Percentiles rank a stretch among this genome's conserved stretches.
These are phyloP conservation scores for Holothuria glaberrima DNA, from an alignment of 35 echinoderm and acorn worm species.

Conservation along the genomic window DNA sequence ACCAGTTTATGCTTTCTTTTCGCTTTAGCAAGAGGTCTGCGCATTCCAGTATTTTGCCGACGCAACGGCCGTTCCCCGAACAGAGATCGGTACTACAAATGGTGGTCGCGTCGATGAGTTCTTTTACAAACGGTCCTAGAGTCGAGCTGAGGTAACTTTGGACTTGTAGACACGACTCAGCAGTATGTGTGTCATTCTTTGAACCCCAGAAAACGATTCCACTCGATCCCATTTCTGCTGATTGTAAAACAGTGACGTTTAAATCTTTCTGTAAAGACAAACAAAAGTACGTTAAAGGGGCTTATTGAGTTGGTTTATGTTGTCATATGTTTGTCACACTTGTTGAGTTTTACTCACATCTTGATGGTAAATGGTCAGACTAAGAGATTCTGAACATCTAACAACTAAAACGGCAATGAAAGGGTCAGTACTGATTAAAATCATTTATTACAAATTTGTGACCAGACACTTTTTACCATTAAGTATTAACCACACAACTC, in stretches of 20 bases:
- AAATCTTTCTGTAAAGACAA: slow-evolving; percentile 57
- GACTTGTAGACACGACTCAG: slow-evolving; percentile 33
- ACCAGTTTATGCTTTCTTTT: background rate
- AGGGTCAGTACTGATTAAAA: too few relatives aligned
- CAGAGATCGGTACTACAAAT: slow-evolving; percentile 64
- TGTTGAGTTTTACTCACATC: too few relatives aligned
- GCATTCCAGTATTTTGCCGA: slow-evolving; percentile 75
- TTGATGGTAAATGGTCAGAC: too few relatives aligned
- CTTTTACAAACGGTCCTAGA: slow-evolving; percentile 68
- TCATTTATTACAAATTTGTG: too few relatives aligned
- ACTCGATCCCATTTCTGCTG: slow-evolving; percentile 56
- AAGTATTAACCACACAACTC: too few relatives aligned
- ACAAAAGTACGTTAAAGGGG: too few relatives aligned
- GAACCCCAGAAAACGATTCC: slow-evolving; percentile 89
- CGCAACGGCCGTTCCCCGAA: slow-evolving; percentile 74
- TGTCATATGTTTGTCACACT: too few relatives aligned
- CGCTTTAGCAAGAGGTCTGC: background rate
- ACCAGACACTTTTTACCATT: too few relatives aligned
- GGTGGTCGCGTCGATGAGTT: slow-evolving; percentile 44
- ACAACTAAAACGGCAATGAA: too few relatives aligned
- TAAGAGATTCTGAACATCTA: too few relatives aligned
- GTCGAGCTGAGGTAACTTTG: slow-evolving; percentile 51
- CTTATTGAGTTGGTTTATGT: too few relatives aligned
- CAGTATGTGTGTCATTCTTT: slow-evolving; percentile 13
- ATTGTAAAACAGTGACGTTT: slow-evolving; percentile 62